phyloP scores from a whole-genome alignment of 64 coral and sea anemone genomes.

The Catalaphyllia jardinei region DNA sequence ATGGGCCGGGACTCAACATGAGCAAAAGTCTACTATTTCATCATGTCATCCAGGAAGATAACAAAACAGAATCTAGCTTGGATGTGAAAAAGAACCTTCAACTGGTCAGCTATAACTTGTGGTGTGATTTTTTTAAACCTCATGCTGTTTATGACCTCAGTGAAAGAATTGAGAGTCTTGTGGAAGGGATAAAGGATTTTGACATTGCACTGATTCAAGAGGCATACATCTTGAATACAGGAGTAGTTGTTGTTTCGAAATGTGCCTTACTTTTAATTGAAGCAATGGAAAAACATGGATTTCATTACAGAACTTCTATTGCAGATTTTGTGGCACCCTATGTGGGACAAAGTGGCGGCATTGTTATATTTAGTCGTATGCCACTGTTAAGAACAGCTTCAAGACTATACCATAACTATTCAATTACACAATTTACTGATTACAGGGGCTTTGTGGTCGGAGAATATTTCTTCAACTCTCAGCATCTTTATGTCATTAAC shows the following conservation, averaged over 20 bases:
- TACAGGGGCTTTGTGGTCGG: constrained; percentile 52
- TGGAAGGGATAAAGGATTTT: constrained; percentile 28
- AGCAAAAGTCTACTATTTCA: neutral
- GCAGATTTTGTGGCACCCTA: constrained; percentile 18
- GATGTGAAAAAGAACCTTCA: neutral
- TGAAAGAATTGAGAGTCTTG: constrained; percentile 31
- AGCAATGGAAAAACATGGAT: constrained; percentile 41
- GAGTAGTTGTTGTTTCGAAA: constrained; percentile 19
- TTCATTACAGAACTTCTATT: constrained; percentile 48
- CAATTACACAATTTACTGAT: neutral
- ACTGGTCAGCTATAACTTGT: constrained; percentile 48
- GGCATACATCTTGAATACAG: constrained; percentile 42
- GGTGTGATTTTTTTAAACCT: constrained; percentile 41
- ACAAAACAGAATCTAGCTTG: neutral
- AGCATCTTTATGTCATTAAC: constrained; percentile 61
- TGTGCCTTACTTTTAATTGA: constrained; percentile 29
- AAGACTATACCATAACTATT: neutral
- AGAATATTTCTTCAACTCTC: constrained; percentile 53
- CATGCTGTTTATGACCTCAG: neutral
- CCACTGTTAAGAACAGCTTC: neutral
- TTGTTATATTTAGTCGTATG: constrained; percentile 56
- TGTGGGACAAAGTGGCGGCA: constrained; percentile 37
- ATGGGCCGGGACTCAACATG: neutral
- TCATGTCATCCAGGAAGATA: neutral
- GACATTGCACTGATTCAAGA: constrained; percentile 54